Conservation (phyloP, 1,140 invertebrate genomes). For the Pseudomyrmex pallidus region DNA sequence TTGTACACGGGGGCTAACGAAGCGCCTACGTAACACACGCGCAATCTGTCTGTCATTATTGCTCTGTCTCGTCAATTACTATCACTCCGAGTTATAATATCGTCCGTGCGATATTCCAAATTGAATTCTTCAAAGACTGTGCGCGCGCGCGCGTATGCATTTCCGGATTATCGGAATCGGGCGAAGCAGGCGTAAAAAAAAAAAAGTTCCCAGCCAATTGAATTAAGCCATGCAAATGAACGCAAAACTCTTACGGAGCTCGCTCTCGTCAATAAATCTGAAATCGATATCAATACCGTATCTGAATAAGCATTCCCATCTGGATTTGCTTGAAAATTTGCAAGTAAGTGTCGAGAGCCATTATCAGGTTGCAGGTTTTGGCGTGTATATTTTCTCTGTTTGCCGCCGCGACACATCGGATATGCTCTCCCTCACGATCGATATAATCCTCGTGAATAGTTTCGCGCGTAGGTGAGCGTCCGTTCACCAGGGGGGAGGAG, state of each 20-base stretch:
- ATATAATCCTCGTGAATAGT: slow-evolving; percentile 64
- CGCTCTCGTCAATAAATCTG: no score
- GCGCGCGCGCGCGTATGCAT: background rate
- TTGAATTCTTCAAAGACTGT: slow-evolving; percentile 9
- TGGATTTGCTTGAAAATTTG: slow-evolving; percentile 14
- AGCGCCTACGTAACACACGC: background rate
- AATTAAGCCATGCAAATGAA: background rate
- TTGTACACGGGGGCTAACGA: background rate
- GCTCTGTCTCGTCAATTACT: slow-evolving; percentile 11
- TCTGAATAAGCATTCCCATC: no score
- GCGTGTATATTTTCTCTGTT: slow-evolving; percentile 1
- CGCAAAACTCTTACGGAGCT: no score
- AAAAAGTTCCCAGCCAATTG: no score
- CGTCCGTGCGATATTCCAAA: no score
- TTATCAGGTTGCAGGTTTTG: background rate
- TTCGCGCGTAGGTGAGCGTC: slow-evolving; percentile 60
- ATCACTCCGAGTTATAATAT: slow-evolving; percentile 13
- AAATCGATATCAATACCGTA: no score
- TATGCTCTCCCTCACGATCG: slow-evolving; percentile 42
- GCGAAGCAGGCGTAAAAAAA: no score
- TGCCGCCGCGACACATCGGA: background rate
- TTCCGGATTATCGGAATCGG: background rate
- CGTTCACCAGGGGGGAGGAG: background rate
- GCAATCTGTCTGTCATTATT: slow-evolving; percentile 29
- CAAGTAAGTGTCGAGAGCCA: background rate